Conservation (phyloP, 2,113 vertebrate genomes). For the Myotis lucifugus region DNA sequence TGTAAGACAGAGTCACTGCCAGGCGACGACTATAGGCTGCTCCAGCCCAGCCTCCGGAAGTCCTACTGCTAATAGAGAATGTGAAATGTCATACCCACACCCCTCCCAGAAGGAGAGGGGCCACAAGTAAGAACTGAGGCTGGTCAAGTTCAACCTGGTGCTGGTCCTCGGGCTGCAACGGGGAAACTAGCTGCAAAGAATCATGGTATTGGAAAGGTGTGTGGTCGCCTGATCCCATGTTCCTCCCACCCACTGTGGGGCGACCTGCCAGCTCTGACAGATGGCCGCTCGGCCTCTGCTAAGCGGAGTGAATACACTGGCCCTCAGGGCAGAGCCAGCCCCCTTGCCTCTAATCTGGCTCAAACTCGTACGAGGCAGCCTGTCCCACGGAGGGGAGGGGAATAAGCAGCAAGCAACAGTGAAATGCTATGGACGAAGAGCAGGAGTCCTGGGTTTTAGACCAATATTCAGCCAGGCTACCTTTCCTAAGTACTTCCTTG, state of each 20-base stretch:
- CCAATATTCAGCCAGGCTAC: neutral
- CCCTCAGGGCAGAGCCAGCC: neutral
- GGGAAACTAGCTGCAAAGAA: neutral
- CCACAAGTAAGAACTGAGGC: neutral
- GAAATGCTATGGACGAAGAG: neutral
- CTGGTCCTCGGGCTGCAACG: neutral
- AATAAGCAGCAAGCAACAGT: neutral
- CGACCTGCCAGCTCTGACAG: neutral
- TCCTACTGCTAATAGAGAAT: too few relatives aligned
- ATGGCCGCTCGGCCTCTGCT: neutral
- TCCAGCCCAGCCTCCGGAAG: neutral
- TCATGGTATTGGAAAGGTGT: rapidly evolving
- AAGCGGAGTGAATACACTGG: neutral
- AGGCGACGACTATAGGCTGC: neutral
- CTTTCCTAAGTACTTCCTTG: neutral
- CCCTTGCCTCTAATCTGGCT: neutral
- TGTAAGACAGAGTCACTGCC: neutral
- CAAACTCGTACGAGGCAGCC: neutral
- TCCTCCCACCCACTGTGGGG: neutral
- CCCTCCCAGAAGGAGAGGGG: neutral
- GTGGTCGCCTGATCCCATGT: neutral
- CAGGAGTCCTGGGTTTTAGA: neutral
- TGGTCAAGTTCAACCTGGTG: neutral
- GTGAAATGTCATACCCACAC: neutral
- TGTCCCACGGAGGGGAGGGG: neutral